These are phyloP conservation scores for Platyura marginata DNA, from an alignment of 1,140 invertebrate genomes.

Conservation along the genomic window DNA sequence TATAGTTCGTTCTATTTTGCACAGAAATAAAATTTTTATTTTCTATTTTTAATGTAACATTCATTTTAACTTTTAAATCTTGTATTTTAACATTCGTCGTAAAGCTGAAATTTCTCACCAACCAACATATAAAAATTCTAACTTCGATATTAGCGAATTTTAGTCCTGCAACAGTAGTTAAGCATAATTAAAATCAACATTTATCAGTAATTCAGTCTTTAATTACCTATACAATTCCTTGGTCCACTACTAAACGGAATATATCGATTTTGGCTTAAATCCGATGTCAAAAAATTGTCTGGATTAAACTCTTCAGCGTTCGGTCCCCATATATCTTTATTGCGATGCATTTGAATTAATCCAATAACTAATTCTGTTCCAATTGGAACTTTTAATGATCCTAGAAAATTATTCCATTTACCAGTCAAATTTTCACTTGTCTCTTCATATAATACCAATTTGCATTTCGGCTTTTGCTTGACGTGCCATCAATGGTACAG, in stretches of 20 bases:
- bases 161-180: not conserved
- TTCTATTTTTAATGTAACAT: too few species aligned
- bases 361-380: not conserved
- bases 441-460: too few species aligned
- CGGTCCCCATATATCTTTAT: conserved; percentile 16
- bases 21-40: too few species aligned
- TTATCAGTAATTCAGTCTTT: not conserved
- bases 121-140: not conserved
- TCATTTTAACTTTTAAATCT: too few species aligned
- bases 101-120: not conserved
- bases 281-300: conserved; percentile 42
- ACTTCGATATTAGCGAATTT: not conserved
- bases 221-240: not conserved
- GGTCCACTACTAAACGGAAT: not conserved
- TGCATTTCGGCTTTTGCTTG: not conserved
- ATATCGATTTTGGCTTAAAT: conserved; percentile 8
- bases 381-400: too few species aligned
- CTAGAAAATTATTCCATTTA: too few species aligned
- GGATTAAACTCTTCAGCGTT: conserved; percentile 35
- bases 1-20: too few species aligned
- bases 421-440: too few species aligned
- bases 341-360: conserved; percentile 11
- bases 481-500: conserved; percentile 11
- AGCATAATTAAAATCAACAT: not conserved
- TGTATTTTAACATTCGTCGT: not conserved